Conservation (phyloP, 2,797 vertebrate species). For the Manis javanica region DNA sequence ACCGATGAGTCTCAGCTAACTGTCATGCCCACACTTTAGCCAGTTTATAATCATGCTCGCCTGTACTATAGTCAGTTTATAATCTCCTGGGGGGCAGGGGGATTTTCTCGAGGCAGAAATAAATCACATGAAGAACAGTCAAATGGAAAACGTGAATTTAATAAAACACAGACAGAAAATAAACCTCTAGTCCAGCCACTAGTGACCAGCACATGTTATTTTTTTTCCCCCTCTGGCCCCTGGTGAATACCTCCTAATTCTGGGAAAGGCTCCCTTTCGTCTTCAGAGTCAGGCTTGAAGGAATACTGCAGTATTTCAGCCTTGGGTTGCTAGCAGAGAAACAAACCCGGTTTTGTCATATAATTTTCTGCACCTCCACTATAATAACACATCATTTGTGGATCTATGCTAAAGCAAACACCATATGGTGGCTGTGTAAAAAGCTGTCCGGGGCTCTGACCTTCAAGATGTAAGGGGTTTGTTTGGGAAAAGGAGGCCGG, state of each 20-base stretch:
- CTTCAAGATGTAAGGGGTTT: conserved; percentile 59
- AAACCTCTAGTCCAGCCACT: conserved; percentile 74
- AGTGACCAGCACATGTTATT: conserved; percentile 67
- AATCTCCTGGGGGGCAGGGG: background rate
- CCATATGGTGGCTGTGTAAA: conserved; percentile 73
- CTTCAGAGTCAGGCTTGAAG: conserved; percentile 64
- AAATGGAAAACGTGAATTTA: conserved; percentile 77
- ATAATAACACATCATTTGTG: conserved; percentile 79
- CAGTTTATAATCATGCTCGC: conserved; percentile 20
- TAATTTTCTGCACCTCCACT: conserved; percentile 73
- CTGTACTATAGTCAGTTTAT: background rate
- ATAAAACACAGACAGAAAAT: conserved; percentile 83
- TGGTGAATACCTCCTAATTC: conserved; percentile 66
- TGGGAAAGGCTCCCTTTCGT: conserved; percentile 70
- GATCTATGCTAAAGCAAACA: conserved; percentile 82
- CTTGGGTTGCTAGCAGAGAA: conserved; percentile 44
- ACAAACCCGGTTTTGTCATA: conserved; percentile 70
- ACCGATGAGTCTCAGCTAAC: background rate
- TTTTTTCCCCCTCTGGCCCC: conserved; percentile 64
- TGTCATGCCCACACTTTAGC: background rate
- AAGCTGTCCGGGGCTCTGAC: conserved; percentile 74
- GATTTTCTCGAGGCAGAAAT: conserved; percentile 76
- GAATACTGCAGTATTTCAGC: conserved; percentile 61
- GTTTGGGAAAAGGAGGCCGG: conserved; percentile 60
- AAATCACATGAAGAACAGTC: conserved; percentile 79